These are phyloP conservation scores for Clostera curtula DNA, from an alignment of 2,888 invertebrate genomes.

Conservation along the genomic window DNA sequence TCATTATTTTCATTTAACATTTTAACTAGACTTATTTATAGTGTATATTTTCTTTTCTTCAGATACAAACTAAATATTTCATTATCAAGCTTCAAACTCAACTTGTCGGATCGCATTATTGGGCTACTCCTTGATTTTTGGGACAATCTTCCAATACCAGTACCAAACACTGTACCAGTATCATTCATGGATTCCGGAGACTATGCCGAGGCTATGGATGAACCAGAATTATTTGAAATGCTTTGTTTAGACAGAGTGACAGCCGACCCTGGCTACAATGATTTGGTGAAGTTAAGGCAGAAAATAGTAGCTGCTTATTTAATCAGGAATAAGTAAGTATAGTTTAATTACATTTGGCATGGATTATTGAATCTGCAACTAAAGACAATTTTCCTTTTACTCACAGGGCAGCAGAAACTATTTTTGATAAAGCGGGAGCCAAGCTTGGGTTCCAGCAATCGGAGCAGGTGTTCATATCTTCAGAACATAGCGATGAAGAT, in stretches of 20 bases:
- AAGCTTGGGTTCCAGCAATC: slow-evolving; percentile 51
- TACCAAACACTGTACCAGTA: slow-evolving; percentile 62
- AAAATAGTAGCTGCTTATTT: slow-evolving; percentile 62
- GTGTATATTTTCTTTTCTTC: slow-evolving; percentile 17
- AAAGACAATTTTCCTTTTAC: not conserved
- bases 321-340: slow-evolving; percentile 49
- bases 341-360: not conserved
- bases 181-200: slow-evolving; percentile 63
- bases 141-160: slow-evolving; percentile 61
- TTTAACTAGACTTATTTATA: not conserved
- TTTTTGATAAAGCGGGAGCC: slow-evolving; percentile 46
- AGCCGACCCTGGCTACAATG: slow-evolving; percentile 52
- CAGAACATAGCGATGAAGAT: slow-evolving; percentile 82
- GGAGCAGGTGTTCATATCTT: slow-evolving; percentile 69
- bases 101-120: slow-evolving; percentile 83
- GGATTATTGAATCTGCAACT: not conserved
- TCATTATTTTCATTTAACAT: not conserved
- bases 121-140: slow-evolving; percentile 78
- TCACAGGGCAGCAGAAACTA: slow-evolving; percentile 41
- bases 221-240: slow-evolving; percentile 39
- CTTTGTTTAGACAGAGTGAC: slow-evolving; percentile 44
- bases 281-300: slow-evolving; percentile 53
- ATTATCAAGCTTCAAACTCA: slow-evolving; percentile 81
- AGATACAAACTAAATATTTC: slow-evolving; percentile 86
- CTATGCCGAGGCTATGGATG: slow-evolving; percentile 45